Evolutionary conservation across 1,140 invertebrate genomes (phyloP).

Genomic region (Cyclina sinensis): DNA sequence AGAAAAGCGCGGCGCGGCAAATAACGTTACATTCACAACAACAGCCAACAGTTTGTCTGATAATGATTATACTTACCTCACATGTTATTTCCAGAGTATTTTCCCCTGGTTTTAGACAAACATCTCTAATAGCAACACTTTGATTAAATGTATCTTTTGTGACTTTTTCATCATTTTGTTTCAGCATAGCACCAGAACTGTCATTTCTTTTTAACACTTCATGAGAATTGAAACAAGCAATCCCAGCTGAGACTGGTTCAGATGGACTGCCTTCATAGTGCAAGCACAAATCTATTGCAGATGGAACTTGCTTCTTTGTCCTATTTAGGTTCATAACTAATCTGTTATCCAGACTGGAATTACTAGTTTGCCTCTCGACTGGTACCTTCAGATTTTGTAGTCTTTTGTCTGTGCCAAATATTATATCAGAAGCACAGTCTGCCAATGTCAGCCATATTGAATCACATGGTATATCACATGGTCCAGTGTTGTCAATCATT

Average conservation of each 20-base stretch:
- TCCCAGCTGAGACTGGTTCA: conserved; percentile 86
- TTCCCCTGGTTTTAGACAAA: conserved; percentile 74
- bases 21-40: too few relatives aligned
- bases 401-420: conserved; percentile 30
- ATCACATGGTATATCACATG: conserved; percentile 73
- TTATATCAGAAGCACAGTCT: conserved; percentile 40
- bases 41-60: too few relatives aligned
- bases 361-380: conserved; percentile 71
- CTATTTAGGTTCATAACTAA: conserved; percentile 73
- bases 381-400: conserved; percentile 83
- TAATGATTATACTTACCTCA: too few relatives aligned
- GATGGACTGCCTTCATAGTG: conserved; percentile 93
- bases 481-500: conserved; percentile 89
- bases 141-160: conserved; percentile 51
- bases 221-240: conserved; percentile 85
- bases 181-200: conserved; percentile 84
- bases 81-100: conserved; percentile 67
- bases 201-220: conserved; percentile 80
- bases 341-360: conserved; percentile 72
- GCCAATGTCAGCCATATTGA: conserved; percentile 71
- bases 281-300: conserved; percentile 90
- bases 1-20: too few relatives aligned
- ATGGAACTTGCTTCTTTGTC: conserved; percentile 71
- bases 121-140: conserved; percentile 47
- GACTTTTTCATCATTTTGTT: conserved; percentile 37